Base-by-base conservation (phyloP, 2,113 vertebrate species). In the Hippocampus guttulatus region DNA sequence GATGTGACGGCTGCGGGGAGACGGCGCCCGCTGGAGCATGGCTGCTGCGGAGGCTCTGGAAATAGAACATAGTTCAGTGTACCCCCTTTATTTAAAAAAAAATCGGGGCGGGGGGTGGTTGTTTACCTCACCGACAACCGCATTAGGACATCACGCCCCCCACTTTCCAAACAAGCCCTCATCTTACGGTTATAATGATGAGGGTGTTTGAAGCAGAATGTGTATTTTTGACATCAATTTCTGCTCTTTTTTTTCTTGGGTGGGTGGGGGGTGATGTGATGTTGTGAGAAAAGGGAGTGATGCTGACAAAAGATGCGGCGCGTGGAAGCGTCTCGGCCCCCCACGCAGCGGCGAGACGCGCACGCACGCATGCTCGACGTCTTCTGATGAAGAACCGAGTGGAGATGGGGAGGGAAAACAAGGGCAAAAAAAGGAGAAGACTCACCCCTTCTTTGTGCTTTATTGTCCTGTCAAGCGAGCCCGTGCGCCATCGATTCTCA, bases 401-500 rank as follows among this genome's bases (percentile, higher is more conserved):
- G 55, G 27, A 58, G 58, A 67, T 52, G 27, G 49, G 49, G 67
- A 73, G 62, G 25, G 61, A 57, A 33, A 74, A 72, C 49, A 74
- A 82, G 86, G 75, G 81, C 64, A 80, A 65, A 67, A 70, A 75
- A 81, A 83, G 27, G 58, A 61, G 58, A 61, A 82, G 88, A 92
- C 92, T 93, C 92, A 93, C 92, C 92, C 90, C 90, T 89, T 92
- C 91, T 93, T 91, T 92, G 91, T 92, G 90, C 84, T 90, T 92
- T 93, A 93, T 93, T 93, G 92, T 93, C 92, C 91, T 92, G 90
- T 92, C 92, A 93, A 81, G 85, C 90, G 89, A 90, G 90, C 91
- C 91, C 91, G 91, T 93, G 92, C 92, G 91, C 90, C 92, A 93
- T 93, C 91, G 91, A 92, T 92, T 90, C 90, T 87, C 90, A 89